Evolutionary conservation across 2,113 vertebrate species (phyloP).

Genomic region (Phyllostomus discolor): DNA sequence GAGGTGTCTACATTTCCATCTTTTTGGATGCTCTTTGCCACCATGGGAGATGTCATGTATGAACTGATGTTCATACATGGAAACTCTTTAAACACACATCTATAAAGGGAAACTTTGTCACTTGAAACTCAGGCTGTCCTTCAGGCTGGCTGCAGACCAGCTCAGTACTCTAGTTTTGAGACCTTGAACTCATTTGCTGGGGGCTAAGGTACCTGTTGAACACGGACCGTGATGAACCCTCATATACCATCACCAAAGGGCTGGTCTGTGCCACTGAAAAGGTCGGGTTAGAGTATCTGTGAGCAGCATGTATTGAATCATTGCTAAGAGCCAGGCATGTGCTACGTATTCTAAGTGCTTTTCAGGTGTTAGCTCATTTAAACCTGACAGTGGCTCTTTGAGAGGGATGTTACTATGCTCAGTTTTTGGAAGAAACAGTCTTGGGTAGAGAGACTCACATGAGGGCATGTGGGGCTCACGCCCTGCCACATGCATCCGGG

Average conservation of each 20-base stretch:
- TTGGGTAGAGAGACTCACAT: neutral
- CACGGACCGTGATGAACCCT: neutral
- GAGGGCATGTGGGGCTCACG: neutral
- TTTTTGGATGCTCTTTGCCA: neutral
- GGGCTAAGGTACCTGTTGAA: neutral
- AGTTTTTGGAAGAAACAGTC: neutral
- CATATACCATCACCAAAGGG: neutral
- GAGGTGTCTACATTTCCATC: neutral
- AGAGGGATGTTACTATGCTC: neutral
- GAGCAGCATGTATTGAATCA: accelerated
- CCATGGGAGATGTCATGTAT: neutral
- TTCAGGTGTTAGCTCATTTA: neutral
- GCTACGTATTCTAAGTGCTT: neutral
- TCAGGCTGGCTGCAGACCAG: neutral
- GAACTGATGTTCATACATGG: neutral
- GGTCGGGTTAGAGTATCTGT: too few species aligned
- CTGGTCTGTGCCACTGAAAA: neutral
- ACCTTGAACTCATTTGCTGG: neutral
- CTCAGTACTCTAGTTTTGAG: neutral
- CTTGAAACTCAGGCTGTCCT: neutral
- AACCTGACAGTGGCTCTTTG: neutral
- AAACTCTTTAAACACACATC: neutral
- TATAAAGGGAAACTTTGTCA: neutral
- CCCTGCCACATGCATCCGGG: neutral
- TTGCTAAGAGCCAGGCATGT: neutral